These are phyloP conservation scores for Arothron firmamentum DNA, from an alignment of 2,113 vertebrate species.

Conservation along the genomic window DNA sequence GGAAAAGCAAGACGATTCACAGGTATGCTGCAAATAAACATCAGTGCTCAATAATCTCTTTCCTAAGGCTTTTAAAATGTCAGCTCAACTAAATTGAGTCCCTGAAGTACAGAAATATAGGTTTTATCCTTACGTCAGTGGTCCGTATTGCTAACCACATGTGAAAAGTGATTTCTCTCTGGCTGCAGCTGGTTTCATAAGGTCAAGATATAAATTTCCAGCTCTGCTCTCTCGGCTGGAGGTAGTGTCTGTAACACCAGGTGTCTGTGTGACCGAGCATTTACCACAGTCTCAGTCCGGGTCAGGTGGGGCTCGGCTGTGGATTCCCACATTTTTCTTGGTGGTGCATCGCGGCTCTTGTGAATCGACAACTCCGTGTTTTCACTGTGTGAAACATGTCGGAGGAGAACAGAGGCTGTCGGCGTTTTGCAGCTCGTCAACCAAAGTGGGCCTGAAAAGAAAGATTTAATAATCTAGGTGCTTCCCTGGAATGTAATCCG, in stretches of 20 bases:
- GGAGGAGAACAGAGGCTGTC: constrained; percentile 19
- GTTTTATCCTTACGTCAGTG: constrained; percentile 39
- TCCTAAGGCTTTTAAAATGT: constrained; percentile 21
- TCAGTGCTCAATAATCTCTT: constrained; percentile 23
- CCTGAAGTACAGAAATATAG: constrained; percentile 20
- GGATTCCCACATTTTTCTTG: no score
- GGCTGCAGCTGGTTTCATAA: constrained; percentile 44
- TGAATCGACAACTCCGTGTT: background rate
- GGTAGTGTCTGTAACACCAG: constrained; percentile 31
- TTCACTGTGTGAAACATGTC: constrained; percentile 25
- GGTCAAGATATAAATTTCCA: constrained; percentile 47
- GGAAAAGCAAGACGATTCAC: background rate
- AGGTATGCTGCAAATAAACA: background rate
- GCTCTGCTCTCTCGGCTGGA: constrained; percentile 32
- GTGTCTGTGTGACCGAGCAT: constrained; percentile 16
- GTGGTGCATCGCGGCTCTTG: background rate
- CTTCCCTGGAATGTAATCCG: background rate
- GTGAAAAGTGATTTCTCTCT: constrained; percentile 23
- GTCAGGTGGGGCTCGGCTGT: no score
- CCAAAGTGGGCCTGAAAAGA: constrained; percentile 15
- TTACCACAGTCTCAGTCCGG: background rate
- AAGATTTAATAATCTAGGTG: constrained; percentile 27
- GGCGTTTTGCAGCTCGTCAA: constrained; percentile 21
- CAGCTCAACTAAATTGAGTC: constrained; percentile 41
- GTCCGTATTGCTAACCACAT: constrained; percentile 8